Conservation (phyloP, 2,797 vertebrate species). For the Avahi laniger region DNA sequence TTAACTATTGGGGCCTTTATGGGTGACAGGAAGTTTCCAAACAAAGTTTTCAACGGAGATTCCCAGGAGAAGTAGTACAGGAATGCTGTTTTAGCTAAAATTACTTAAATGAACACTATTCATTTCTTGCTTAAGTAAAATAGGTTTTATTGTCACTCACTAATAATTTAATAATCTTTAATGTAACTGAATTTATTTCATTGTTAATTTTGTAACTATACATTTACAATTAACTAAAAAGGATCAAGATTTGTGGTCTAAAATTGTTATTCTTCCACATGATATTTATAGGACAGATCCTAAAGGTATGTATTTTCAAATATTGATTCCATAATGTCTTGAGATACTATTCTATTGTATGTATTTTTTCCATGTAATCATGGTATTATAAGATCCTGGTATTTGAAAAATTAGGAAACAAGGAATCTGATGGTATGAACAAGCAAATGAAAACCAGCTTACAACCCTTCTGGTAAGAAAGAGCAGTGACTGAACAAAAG, state of each 20-base stretch:
- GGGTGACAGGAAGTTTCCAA: conserved; percentile 35
- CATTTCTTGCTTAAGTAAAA: background rate
- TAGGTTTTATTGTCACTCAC: background rate
- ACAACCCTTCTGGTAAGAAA: conserved; percentile 27
- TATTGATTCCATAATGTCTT: background rate
- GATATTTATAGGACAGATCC: background rate
- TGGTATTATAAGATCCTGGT: conserved; percentile 18
- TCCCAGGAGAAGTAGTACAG: background rate
- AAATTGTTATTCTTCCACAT: background rate
- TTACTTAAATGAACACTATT: background rate
- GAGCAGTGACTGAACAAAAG: background rate
- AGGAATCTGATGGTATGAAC: background rate
- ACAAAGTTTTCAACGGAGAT: conserved; percentile 35
- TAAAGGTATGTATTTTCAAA: background rate
- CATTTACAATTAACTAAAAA: conserved; percentile 25
- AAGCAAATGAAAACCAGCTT: conserved; percentile 29
- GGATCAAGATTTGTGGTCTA: background rate
- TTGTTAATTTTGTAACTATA: background rate
- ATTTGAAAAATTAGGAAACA: conserved; percentile 52
- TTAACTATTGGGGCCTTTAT: conserved; percentile 35
- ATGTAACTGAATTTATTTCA: background rate
- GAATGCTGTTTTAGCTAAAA: background rate
- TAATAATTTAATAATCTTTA: conserved; percentile 33
- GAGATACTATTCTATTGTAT: background rate
- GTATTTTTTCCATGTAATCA: background rate